These are phyloP conservation scores for Hyperopisus bebe DNA, from an alignment of 2,113 vertebrate genomes.

Conservation along the genomic window DNA sequence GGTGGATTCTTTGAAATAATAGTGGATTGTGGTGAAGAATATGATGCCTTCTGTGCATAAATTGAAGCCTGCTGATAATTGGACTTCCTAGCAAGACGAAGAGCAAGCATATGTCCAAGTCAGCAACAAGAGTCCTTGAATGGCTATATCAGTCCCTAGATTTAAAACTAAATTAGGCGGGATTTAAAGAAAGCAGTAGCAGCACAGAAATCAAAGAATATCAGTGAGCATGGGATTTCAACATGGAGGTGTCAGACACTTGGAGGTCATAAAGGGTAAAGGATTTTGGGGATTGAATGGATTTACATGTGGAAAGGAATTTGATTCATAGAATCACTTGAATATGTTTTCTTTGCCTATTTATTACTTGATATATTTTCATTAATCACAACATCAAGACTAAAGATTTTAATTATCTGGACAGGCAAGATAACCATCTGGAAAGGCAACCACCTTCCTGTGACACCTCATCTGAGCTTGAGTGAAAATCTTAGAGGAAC, in stretches of 20 bases:
- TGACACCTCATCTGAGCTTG: neutral
- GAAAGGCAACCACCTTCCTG: neutral
- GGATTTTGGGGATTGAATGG: neutral
- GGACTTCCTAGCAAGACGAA: neutral
- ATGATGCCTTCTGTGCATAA: neutral
- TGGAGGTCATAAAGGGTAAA: neutral
- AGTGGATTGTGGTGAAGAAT: neutral
- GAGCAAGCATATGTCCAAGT: neutral
- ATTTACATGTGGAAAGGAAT: neutral
- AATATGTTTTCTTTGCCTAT: neutral
- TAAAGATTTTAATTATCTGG: neutral
- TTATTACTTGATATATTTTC: neutral
- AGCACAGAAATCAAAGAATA: neutral
- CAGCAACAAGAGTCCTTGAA: neutral
- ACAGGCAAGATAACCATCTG: neutral
- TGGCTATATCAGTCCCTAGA: neutral
- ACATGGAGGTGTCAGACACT: neutral
- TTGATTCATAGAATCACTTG: too few relatives aligned
- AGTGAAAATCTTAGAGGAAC: neutral
- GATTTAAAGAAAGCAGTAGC: neutral
- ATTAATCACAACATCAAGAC: neutral
- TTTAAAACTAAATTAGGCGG: neutral
- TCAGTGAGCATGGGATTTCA: neutral
- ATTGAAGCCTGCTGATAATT: neutral
- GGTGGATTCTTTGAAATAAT: neutral